Conservation (phyloP, 2,888 invertebrate genomes). For the Cryptocephalus primarius region DNA sequence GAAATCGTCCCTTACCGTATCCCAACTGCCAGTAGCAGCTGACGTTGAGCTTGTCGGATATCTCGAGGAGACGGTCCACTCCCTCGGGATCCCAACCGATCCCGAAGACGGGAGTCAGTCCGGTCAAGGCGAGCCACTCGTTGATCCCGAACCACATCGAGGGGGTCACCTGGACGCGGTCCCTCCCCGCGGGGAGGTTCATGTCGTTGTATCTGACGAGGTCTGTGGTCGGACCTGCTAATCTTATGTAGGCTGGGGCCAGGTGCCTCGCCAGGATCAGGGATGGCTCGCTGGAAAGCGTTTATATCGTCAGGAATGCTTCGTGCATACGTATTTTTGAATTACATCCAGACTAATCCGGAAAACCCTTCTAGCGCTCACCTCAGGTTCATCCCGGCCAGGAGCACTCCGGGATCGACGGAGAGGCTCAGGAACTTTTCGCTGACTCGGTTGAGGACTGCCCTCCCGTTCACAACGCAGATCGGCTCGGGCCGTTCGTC, state of each 20-base stretch:
- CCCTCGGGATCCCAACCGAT: slow-evolving; percentile 65
- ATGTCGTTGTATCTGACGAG: slow-evolving; percentile 29
- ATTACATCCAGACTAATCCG: no score
- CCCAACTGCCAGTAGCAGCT: slow-evolving; percentile 65
- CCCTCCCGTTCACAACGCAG: slow-evolving; percentile 47
- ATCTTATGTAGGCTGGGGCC: slow-evolving; percentile 60
- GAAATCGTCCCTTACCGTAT: slow-evolving; percentile 44
- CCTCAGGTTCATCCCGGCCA: slow-evolving; percentile 38
- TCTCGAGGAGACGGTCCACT: slow-evolving; percentile 53
- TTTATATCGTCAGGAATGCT: neutral
- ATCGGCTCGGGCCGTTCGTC: slow-evolving; percentile 14
- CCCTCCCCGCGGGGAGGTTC: slow-evolving; percentile 9
- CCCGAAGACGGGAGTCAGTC: slow-evolving; percentile 57
- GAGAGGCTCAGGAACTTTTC: slow-evolving; percentile 64
- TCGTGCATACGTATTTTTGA: no score
- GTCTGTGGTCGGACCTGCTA: slow-evolving; percentile 57
- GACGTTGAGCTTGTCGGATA: slow-evolving; percentile 52
- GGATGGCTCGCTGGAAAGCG: slow-evolving; percentile 42
- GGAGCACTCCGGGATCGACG: slow-evolving; percentile 55
- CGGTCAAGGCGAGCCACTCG: slow-evolving; percentile 44
- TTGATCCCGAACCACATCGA: slow-evolving; percentile 34
- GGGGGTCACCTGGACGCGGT: slow-evolving; percentile 26
- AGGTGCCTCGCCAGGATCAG: slow-evolving; percentile 56
- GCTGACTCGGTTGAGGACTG: slow-evolving; percentile 51
- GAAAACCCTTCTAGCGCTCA: slow-evolving; percentile 20